Conservation (phyloP, 2,797 vertebrate species). For the Mus caroli region DNA sequence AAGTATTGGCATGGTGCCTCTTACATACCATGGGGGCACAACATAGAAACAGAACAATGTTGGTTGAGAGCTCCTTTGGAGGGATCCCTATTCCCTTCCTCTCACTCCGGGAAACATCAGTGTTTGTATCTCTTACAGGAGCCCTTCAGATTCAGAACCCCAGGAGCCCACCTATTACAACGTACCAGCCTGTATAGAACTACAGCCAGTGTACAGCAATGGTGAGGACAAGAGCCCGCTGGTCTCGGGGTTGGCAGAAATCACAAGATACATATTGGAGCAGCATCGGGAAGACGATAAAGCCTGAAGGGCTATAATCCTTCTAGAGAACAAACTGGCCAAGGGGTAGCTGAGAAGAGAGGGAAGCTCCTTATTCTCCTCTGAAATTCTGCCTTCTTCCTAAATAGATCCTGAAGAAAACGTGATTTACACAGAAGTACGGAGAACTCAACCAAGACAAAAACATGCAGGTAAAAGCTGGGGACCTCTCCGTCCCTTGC, state of each 20-base stretch:
- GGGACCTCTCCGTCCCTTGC: neutral
- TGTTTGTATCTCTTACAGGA: conserved; percentile 56
- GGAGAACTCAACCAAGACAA: neutral
- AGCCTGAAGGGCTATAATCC: no score
- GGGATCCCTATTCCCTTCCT: no score
- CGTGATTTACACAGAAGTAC: conserved; percentile 63
- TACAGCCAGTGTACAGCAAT: conserved; percentile 75
- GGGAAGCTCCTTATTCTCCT: neutral
- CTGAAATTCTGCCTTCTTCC: conserved; percentile 57
- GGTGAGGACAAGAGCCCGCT: conserved; percentile 47
- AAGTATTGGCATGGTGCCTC: neutral
- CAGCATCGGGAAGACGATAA: neutral
- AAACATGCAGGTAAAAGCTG: conserved; percentile 51
- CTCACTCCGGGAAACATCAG: neutral
- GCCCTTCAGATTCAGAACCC: neutral
- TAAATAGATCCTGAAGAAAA: conserved; percentile 61
- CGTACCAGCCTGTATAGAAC: conserved; percentile 54
- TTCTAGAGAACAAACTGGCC: neutral
- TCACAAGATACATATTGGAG: neutral
- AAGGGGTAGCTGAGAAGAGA: neutral
- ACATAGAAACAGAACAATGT: neutral
- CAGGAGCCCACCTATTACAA: conserved; percentile 72
- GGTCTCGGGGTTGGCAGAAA: no score
- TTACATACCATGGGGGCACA: neutral
- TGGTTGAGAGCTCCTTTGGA: neutral